A percentile compares a stretch with the other conserved stretches of the same genome.
Evolutionary conservation across 2,888 invertebrate species (phyloP).

Genomic region (Teleiodes luculella): DNA sequence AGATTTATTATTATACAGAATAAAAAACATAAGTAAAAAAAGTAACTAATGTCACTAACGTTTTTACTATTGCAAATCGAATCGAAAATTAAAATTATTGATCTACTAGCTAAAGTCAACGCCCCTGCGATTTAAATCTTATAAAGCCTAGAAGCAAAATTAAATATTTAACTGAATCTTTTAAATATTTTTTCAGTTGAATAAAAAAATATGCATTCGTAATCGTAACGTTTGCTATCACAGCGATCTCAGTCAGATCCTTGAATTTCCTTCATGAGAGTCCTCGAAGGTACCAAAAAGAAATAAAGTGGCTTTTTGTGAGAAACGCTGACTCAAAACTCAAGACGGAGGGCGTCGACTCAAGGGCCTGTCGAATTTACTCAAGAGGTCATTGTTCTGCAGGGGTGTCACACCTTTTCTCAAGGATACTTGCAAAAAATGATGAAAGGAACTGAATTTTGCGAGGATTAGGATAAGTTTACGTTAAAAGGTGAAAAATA

Average conservation of each 20-base stretch:
- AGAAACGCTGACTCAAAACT: conserved; percentile 1
- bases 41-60: no score
- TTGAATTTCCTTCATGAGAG: neutral
- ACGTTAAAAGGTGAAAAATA: no score
- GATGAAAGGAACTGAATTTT: neutral
- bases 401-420: neutral
- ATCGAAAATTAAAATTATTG: no score
- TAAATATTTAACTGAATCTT: neutral
- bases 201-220: neutral
- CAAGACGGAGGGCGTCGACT: neutral
- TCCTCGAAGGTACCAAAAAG: neutral
- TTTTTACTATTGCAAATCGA: no score
- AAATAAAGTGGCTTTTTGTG: neutral
- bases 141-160: no score
- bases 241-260: neutral
- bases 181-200: neutral
- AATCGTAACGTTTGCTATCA: neutral
- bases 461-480: neutral
- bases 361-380: neutral
- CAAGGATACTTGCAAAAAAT: neutral
- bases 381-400: neutral
- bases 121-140: no score
- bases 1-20: no score
- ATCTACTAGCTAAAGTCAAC: no score
- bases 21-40: no score